These are phyloP conservation scores for Drosophila nigritarsus DNA, from an alignment of 2,888 invertebrate genomes.

Conservation along the genomic window DNA sequence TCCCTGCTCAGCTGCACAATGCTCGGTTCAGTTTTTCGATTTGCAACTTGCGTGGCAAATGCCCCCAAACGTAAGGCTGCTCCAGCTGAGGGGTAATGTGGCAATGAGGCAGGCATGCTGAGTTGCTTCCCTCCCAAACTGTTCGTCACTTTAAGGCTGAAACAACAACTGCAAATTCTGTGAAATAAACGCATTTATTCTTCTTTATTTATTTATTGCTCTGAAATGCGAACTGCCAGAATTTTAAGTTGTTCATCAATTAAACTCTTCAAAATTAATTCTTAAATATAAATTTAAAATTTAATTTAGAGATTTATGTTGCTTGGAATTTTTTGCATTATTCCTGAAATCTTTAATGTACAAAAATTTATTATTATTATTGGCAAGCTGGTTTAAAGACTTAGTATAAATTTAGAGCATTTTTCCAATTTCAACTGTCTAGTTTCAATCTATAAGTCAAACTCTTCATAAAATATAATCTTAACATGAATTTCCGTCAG, in stretches of 20 bases:
- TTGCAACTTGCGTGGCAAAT: neutral
- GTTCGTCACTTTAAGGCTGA: neutral
- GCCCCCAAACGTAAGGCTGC: neutral
- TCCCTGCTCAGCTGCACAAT: conserved; percentile 15
- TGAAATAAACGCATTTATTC: neutral
- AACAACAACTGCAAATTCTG: conserved; percentile 1
- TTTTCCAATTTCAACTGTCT: too few species aligned
- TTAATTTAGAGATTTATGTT: neutral
- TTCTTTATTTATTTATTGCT: neutral
- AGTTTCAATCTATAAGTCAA: too few species aligned
- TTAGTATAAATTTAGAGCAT: neutral
- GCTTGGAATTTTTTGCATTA: neutral
- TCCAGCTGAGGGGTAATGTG: neutral
- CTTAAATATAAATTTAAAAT: neutral
- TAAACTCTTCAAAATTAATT: neutral
- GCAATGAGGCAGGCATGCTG: neutral
- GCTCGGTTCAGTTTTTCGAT: neutral
- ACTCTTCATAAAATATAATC: too few species aligned
- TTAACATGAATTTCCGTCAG: too few species aligned
- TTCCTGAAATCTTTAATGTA: neutral
- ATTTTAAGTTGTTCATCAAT: neutral
- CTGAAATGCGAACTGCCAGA: too few species aligned
- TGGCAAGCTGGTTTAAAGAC: neutral
- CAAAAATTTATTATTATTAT: neutral
- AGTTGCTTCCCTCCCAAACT: neutral